A percentile compares a stretch with the other conserved stretches of the same genome.
Conservation (phyloP, 2,113 vertebrate species). For the Mirounga angustirostris region DNA sequence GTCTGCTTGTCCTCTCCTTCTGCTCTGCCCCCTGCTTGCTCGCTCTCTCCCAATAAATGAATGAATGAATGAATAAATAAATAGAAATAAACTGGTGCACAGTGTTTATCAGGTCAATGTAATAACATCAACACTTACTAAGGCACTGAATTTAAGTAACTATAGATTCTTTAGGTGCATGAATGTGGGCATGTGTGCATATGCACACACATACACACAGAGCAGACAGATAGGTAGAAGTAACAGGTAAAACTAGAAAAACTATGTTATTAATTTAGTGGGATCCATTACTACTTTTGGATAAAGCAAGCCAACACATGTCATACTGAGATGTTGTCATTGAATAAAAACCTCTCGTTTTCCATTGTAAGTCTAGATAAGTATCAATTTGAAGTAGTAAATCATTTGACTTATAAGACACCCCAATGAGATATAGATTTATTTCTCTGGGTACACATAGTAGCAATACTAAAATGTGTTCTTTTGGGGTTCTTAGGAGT, state of each 20-base stretch:
- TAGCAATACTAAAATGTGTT: background rate
- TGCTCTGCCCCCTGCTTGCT: background rate
- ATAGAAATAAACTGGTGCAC: background rate
- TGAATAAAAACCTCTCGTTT: background rate
- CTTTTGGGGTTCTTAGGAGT: background rate
- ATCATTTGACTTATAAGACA: slow-evolving; percentile 13
- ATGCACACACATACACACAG: background rate
- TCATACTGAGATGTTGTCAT: background rate
- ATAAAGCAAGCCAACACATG: background rate
- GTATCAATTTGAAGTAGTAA: background rate
- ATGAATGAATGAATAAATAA: background rate
- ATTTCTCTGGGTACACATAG: background rate
- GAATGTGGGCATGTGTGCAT: background rate
- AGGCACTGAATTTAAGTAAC: background rate
- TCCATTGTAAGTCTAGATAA: background rate
- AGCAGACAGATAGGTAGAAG: background rate
- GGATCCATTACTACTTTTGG: background rate
- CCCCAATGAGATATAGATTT: background rate
- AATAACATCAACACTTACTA: background rate
- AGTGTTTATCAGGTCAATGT: background rate
- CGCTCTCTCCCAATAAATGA: background rate
- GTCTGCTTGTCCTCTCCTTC: background rate
- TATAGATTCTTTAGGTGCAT: background rate
- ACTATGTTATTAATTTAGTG: background rate
- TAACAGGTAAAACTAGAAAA: background rate